Evolutionary conservation across 2,888 invertebrate species (phyloP).

Genomic region (Dynastes hyllus): DNA sequence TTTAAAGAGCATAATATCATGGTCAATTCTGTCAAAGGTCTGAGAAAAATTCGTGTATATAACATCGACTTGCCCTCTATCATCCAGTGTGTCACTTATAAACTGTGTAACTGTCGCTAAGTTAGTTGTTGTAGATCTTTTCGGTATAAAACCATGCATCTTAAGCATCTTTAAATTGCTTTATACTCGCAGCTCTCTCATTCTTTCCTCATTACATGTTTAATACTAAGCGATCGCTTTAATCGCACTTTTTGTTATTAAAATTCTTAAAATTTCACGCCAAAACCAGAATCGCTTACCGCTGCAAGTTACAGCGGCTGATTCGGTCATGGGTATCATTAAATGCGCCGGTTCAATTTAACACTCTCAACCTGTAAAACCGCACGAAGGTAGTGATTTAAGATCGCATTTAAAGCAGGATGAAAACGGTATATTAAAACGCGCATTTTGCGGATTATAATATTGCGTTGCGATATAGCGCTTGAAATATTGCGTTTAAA

Average conservation of each 20-base stretch:
- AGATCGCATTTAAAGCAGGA: neutral
- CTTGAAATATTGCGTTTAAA: constrained; percentile 1
- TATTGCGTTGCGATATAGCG: neutral
- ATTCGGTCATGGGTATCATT: constrained; percentile 11
- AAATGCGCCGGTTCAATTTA: neutral
- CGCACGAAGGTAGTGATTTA: neutral
- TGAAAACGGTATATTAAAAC: neutral
- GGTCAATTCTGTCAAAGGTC: too few species aligned
- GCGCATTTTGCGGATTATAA: neutral
- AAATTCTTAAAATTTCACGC: constrained; percentile 13
- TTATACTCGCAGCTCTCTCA: too few species aligned
- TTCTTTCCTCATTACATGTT: too few species aligned
- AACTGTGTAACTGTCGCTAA: too few species aligned
- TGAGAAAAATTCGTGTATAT: too few species aligned
- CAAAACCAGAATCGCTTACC: neutral
- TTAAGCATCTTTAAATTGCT: too few species aligned
- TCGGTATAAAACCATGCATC: too few species aligned
- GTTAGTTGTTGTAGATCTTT: too few species aligned
- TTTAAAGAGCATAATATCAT: too few species aligned
- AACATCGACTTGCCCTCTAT: too few species aligned
- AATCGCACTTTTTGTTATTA: neutral
- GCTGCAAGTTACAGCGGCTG: neutral
- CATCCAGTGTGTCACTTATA: too few species aligned
- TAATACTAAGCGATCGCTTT: neutral
- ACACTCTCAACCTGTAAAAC: constrained; percentile 2